Conservation (phyloP, 2,113 vertebrate species). For the Malurus melanocephalus region DNA sequence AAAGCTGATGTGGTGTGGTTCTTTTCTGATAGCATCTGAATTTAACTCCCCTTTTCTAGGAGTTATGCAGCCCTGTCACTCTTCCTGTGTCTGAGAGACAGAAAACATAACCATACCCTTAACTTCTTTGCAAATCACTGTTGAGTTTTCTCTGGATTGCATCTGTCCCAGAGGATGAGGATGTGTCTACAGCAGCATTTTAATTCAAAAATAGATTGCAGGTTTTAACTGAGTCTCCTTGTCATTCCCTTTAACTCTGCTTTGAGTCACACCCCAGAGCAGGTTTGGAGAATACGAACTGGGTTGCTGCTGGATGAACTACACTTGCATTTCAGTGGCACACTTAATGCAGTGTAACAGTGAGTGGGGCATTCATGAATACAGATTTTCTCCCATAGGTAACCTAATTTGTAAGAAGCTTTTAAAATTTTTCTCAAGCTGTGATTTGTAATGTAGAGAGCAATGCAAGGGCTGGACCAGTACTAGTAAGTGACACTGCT, state of each 20-base stretch:
- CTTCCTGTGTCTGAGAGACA: neutral
- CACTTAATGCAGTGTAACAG: neutral
- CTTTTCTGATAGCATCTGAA: neutral
- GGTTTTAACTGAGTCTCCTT: neutral
- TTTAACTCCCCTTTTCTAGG: neutral
- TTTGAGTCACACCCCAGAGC: neutral
- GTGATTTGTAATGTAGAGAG: neutral
- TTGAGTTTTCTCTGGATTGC: neutral
- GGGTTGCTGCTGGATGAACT: neutral
- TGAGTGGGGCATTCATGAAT: neutral
- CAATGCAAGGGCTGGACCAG: neutral
- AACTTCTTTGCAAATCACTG: neutral
- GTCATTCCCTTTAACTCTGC: neutral
- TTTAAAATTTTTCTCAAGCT: neutral
- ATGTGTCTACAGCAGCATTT: neutral
- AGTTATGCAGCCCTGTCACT: neutral
- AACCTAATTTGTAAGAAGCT: neutral
- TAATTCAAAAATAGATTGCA: neutral
- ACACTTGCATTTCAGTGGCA: neutral
- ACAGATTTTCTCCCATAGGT: neutral
- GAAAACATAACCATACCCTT: neutral
- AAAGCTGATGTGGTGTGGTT: neutral
- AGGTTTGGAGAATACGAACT: neutral
- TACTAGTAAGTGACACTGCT: neutral
- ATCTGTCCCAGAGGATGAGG: neutral